Conservation (phyloP, 2,113 vertebrate species). For the Serilophus lunatus region DNA sequence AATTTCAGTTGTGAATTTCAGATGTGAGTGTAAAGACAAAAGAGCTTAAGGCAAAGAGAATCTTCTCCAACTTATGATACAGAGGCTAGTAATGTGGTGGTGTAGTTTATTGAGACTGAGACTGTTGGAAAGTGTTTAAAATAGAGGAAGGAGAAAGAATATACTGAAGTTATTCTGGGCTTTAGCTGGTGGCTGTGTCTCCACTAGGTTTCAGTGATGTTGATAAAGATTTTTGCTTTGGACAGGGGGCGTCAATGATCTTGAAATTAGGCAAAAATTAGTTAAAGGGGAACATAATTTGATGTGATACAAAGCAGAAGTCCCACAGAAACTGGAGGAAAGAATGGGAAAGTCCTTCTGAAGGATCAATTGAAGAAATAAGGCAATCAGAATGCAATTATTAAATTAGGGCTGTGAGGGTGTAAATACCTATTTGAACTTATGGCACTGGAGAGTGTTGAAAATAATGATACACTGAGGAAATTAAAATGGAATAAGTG, state of each 20-base stretch:
- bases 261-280: neutral
- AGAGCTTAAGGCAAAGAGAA: neutral
- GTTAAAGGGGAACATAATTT: neutral
- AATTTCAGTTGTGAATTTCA: neutral
- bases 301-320: neutral
- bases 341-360: neutral
- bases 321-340: neutral
- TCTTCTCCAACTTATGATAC: neutral
- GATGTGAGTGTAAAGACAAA: neutral
- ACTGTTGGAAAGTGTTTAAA: neutral
- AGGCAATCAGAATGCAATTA: neutral
- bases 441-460: neutral
- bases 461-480: neutral
- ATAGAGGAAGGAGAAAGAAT: neutral
- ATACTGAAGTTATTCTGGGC: neutral
- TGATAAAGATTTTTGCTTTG: neutral
- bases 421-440: neutral
- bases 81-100: neutral
- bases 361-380: neutral
- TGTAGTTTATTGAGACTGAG: neutral
- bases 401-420: neutral
- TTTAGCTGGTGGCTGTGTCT: neutral
- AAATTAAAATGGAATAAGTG: neutral
- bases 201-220: neutral
- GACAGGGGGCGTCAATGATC: neutral